A percentile compares a stretch with the other conserved stretches of the same genome.
Conservation (phyloP, 2,888 invertebrate species). For the Drosophila histrio region DNA sequence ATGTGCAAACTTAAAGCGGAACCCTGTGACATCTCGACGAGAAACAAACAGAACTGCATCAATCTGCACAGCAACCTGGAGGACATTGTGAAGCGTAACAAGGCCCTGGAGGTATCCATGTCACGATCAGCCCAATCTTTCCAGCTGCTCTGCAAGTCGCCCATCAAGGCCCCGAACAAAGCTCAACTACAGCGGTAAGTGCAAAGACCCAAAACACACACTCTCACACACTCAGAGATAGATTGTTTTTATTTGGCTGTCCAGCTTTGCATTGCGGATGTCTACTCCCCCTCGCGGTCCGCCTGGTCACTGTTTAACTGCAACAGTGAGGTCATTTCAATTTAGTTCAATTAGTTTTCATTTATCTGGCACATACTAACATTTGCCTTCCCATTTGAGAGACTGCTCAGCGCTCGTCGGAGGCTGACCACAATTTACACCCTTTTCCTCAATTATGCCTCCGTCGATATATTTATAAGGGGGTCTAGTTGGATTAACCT, state of each 20-base stretch:
- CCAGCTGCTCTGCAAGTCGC: slow-evolving; percentile 90
- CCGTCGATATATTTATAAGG: background rate
- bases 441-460: background rate
- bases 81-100: slow-evolving; percentile 83
- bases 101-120: slow-evolving; percentile 90
- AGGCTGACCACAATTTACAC: background rate
- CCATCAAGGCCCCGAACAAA: slow-evolving; percentile 47
- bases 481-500: background rate
- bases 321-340: slow-evolving; percentile 82
- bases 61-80: slow-evolving; percentile 84
- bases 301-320: slow-evolving; percentile 19
- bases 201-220: background rate
- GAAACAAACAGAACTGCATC: slow-evolving; percentile 83
- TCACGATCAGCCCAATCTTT: slow-evolving; percentile 94
- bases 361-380: slow-evolving; percentile 42
- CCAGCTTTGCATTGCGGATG: slow-evolving; percentile 50
- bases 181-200: slow-evolving; percentile 87
- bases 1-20: slow-evolving; percentile 64
- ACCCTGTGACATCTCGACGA: slow-evolving; percentile 80
- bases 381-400: slow-evolving; percentile 23
- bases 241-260: slow-evolving; percentile 41
- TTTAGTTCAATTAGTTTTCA: slow-evolving; percentile 82
- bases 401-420: slow-evolving; percentile 19
- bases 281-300: background rate
- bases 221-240: background rate